Base-by-base conservation (phyloP, 2,797 vertebrate species). In the Steatocranus sp. region DNA sequence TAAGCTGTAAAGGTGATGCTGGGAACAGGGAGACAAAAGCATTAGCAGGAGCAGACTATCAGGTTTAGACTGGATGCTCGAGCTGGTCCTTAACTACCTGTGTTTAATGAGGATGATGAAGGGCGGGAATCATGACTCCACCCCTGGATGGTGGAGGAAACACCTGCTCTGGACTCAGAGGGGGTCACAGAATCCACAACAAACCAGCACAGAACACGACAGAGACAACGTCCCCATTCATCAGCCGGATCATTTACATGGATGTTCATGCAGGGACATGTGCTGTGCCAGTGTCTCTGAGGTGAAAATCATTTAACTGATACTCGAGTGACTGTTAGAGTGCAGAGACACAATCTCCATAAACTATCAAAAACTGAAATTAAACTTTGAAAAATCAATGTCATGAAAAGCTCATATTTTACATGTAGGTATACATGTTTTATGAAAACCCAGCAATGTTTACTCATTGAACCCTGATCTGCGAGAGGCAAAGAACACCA, bases 31-130 rank as follows among this genome's bases (percentile, higher is more conserved):
- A 66, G 34, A 66, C n/a, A 38, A 66, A 66, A 20, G 34, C 34
- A 38, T 66, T 38, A 66, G 61, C 34, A 38, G 61, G 34, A 66
- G n/a, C 34, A 66, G 11, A 15, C 32, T 38, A 23, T 66, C 11
- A 38, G 34, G 34, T 20, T 12, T 20, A 63, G 58, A 63, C n/a
- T 36, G n/a, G 58, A 36, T 63, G 61, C 34, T 38, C 7, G 34
- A 66, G 61, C 34, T 38, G 61, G 34, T 66, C 10, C n/a, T 66
- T 66, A 23, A 38, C 34, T 38, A 38, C 61, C 58, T 14, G 58
- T 38, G 32, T n/a, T 20, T 36, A 20, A 63, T 63, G 58, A 63
- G 58, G 58, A 36, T 63, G 58, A 63, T 38, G 58, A 63, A 63
- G 34, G n/a, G n/a, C 5, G 0, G n/a, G 34, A 0, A 63, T 34